Conservation (phyloP, 2,797 vertebrate species). For the Macrochelys suwanniensis region DNA sequence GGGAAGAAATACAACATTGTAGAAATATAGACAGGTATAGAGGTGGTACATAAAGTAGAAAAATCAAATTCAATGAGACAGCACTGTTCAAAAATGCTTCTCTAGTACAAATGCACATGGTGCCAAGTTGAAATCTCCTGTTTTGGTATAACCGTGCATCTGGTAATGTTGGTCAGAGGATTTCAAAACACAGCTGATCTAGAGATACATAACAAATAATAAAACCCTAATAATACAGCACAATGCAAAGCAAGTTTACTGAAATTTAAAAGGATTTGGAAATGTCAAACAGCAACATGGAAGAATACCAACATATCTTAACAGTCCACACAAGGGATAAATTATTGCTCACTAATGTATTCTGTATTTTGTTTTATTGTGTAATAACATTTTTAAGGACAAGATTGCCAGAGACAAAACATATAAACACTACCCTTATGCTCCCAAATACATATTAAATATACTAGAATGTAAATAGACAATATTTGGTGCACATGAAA, state of each 20-base stretch:
- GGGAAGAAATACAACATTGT: not conserved
- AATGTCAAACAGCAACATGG: not conserved
- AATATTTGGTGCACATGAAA: fast-evolving
- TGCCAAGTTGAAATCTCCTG: not conserved
- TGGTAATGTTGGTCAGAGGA: not conserved
- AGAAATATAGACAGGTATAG: not conserved
- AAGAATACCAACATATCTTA: slow-evolving; percentile 14
- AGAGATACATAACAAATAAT: not conserved
- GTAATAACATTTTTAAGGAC: not conserved
- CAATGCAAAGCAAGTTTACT: not conserved
- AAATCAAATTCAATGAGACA: not conserved
- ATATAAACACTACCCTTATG: not conserved
- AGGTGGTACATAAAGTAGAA: not conserved
- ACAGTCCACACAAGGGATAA: not conserved
- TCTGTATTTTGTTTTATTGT: not conserved
- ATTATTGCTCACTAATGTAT: fast-evolving
- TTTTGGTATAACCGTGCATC: not conserved
- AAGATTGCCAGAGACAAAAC: fast-evolving
- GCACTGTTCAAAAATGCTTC: not conserved
- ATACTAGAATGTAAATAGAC: fast-evolving
- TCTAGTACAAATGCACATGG: not conserved
- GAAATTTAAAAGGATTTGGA: not conserved
- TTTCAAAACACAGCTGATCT: not conserved
- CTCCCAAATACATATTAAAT: not conserved
- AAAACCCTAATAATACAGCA: not conserved